These are phyloP conservation scores for Scylla paramamosain DNA, from an alignment of 1,140 invertebrate genomes.

Conservation along the genomic window DNA sequence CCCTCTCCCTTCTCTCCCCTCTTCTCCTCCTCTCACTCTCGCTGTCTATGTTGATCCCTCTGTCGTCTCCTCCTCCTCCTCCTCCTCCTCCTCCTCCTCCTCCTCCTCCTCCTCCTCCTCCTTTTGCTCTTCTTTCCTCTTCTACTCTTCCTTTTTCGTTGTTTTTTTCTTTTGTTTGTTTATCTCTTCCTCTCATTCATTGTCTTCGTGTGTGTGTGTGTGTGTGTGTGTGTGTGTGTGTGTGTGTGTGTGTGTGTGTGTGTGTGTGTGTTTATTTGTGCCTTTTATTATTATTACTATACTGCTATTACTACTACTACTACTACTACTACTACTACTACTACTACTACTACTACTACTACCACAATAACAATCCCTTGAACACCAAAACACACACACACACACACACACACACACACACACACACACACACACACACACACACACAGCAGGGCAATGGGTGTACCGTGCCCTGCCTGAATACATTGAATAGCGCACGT, in stretches of 20 bases:
- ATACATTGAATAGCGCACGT: background rate
- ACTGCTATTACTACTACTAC: background rate
- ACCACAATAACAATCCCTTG: too few species aligned
- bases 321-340: background rate
- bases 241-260: conserved; percentile 28
- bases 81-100: too few species aligned
- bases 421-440: conserved; percentile 24
- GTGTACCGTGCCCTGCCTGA: background rate
- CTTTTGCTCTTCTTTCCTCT: too few species aligned
- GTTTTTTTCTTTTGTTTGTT: too few species aligned
- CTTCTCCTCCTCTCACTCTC: conserved; percentile 30
- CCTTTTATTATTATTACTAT: background rate
- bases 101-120: too few species aligned
- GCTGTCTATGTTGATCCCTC: background rate
- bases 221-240: background rate
- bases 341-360: too few species aligned
- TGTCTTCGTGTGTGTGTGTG: too few species aligned
- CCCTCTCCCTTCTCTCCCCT: background rate
- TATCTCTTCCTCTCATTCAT: too few species aligned
- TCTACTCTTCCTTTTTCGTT: too few species aligned
- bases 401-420: conserved; percentile 40
- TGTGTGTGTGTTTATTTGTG: background rate
- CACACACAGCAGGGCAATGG: background rate
- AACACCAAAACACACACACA: background rate
- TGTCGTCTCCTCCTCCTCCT: background rate